Percentiles rank a stretch among this genome's conserved stretches.
These are phyloP conservation scores for Macroteleia sp. DNA, from an alignment of 2,888 invertebrate genomes.

Conservation along the genomic window DNA sequence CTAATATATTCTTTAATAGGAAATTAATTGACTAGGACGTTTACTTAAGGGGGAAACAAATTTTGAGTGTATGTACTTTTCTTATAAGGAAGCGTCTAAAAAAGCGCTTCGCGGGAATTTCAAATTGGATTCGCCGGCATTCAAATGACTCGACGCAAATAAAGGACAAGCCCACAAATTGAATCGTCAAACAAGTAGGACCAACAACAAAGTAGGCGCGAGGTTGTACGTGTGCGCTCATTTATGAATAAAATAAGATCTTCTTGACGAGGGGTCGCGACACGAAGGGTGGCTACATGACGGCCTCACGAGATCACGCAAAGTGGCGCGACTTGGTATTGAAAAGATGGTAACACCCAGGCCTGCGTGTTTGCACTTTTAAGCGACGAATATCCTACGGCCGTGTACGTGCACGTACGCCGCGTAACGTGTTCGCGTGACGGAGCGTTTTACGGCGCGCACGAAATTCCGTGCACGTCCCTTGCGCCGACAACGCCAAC, in stretches of 20 bases:
- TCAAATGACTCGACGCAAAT: conserved; percentile 29
- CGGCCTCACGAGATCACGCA: conserved; percentile 70
- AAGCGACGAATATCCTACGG: conserved; percentile 52
- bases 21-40: too few species aligned
- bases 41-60: background rate
- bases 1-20: too few species aligned
- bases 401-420: conserved; percentile 45
- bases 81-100: background rate
- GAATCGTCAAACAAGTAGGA: conserved; percentile 32
- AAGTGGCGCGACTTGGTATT: conserved; percentile 66
- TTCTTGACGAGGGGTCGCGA: conserved; percentile 40
- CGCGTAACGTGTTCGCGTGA: conserved; percentile 68
- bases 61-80: background rate
- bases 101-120: background rate
- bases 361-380: conserved; percentile 61
- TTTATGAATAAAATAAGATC: conserved; percentile 62
- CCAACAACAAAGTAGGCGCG: conserved; percentile 33
- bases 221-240: conserved; percentile 45
- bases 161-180: conserved; percentile 30
- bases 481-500: conserved; percentile 35
- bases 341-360: conserved; percentile 51
- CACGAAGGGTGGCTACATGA: conserved; percentile 44
- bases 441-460: conserved; percentile 69
- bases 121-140: conserved; percentile 22
- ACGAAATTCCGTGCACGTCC: conserved; percentile 66